Base-by-base conservation (phyloP, 2,797 vertebrate species). In the Uromys caudimaculatus region DNA sequence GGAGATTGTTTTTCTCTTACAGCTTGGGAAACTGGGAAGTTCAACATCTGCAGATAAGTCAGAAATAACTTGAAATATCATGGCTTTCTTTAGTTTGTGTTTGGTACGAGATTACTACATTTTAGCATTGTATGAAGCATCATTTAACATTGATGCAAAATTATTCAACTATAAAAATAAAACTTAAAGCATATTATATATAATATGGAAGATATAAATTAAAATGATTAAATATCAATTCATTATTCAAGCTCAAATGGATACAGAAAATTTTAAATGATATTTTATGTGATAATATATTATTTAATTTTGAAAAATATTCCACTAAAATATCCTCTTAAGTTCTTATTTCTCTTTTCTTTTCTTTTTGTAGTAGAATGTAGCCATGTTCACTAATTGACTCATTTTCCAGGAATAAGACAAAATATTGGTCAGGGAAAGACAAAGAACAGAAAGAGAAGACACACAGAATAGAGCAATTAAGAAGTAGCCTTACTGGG, bases 51-150 rank as follows among this genome's bases (percentile, higher is more conserved):
- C 16, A 54, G 50, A 58, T 69, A 56, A 23, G 23, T 77, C n/a
- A 17, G 3, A 96, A 97, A 73, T 67, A 3, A 13, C 89, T 97
- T 91, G 56, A 97, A 95, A 95, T 96, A 27, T 29, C 60, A 62
- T 62, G 24, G 3, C 5, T 71, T 89, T 47, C 78, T 97, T 92
- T 9, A 86, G 79, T 76, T 19, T 67, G 82, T 67, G 97, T 93
- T 91, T 77, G 96, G 90, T 0, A 95, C 94, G 69, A 90, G 79
- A 50, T 14, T 77, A 89, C 77, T 1, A 5, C 16, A 83, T 75
- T 88, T 92, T 47, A 96, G 52, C 0, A 84, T 38, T 94, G 6
- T 58, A 8, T 58, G 56, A 58, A 23, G 6, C 56, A 58, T 44
- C 0, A 86, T 44, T 94, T 90, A 96, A 96, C 94, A 69, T 56